Base-by-base conservation (phyloP, 2,888 invertebrate species). In the Meteorus cinctellus region DNA sequence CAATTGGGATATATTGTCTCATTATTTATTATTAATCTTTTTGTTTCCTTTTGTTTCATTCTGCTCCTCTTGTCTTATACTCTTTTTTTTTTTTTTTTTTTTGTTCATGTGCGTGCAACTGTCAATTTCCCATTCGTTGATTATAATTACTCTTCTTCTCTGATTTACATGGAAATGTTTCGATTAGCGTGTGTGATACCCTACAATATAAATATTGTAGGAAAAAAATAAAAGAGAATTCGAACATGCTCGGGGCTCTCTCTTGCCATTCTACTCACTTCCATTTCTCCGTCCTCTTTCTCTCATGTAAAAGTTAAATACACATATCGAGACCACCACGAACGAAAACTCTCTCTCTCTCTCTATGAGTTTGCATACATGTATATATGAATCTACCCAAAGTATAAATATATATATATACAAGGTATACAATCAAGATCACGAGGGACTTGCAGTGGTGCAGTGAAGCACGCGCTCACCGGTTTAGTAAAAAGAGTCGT, bases 111-210 rank as follows among this genome's bases (percentile, higher is more conserved):
- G 68, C 55, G 69, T 69, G 69, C 48, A 19, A 69, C 31, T 69
- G 55, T 48, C 55, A 34, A 69, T 69, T 59, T 24, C 36, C 55
- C 59, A 34, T 69, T 34, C 55, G 55, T 69, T 69, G 59, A 69
- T 69, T 69, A 69, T 34, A 51, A 69, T 69, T 69, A 59, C 24
- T 31, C 59, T 69, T 69, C 31, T 51, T 51, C n/a, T 69, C 34
- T 59, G 69, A 69, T 69, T 69, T 69, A 69, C 69, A 69, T 59
- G 34, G n/a, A 69, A 69, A 65, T 41, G 24, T 62, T 62, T n/a
- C 62, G 62, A 62, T 62, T 62, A 62, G 29, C 62, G 62, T 62
- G 62, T 31, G 14, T 31, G 62, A 62, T 62, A 55, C 19, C 55
- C 19, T 10, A 19, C 55, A 55, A 55, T 55, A 55, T 55, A 55